These are phyloP conservation scores for Latheticus oryzae DNA, from an alignment of 2,888 invertebrate species.

Conservation along the genomic window DNA sequence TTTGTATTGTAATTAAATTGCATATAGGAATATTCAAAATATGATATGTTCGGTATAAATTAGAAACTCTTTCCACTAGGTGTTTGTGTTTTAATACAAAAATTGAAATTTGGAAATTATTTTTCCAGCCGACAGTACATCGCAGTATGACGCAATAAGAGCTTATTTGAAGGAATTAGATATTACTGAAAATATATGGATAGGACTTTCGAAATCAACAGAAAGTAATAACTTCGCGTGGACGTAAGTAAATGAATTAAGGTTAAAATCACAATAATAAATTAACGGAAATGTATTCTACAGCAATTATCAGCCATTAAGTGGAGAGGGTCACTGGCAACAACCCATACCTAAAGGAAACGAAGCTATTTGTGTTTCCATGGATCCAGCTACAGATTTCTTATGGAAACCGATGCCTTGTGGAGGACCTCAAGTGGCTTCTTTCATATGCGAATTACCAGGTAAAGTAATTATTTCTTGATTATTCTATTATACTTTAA, in stretches of 20 bases:
- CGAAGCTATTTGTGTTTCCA: slow-evolving; percentile 77
- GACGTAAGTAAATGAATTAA: slow-evolving; percentile 73
- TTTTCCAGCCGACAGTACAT: slow-evolving; percentile 79
- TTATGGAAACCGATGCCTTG: slow-evolving; percentile 82
- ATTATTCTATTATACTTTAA: too few species aligned
- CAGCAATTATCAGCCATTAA: slow-evolving; percentile 73
- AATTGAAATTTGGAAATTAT: slow-evolving; percentile 17
- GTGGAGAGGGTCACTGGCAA: slow-evolving; percentile 79
- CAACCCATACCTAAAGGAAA: slow-evolving; percentile 72
- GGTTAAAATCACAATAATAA: too few species aligned
- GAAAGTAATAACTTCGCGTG: slow-evolving; percentile 79
- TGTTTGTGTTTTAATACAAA: background rate
- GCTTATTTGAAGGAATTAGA: slow-evolving; percentile 83
- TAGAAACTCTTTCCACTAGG: background rate
- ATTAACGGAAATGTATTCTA: too few species aligned
- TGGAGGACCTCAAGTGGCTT: slow-evolving; percentile 81
- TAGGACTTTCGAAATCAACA: slow-evolving; percentile 79
- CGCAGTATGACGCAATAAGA: slow-evolving; percentile 81
- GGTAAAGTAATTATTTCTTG: slow-evolving; percentile 68
- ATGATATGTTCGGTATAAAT: too few species aligned
- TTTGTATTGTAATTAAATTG: too few species aligned
- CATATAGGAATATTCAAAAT: too few species aligned
- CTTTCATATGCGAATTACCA: slow-evolving; percentile 84
- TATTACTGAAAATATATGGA: slow-evolving; percentile 82
- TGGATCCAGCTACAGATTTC: slow-evolving; percentile 81